Conservation (phyloP, 1,140 invertebrate genomes). For the Drosophila sp. region DNA sequence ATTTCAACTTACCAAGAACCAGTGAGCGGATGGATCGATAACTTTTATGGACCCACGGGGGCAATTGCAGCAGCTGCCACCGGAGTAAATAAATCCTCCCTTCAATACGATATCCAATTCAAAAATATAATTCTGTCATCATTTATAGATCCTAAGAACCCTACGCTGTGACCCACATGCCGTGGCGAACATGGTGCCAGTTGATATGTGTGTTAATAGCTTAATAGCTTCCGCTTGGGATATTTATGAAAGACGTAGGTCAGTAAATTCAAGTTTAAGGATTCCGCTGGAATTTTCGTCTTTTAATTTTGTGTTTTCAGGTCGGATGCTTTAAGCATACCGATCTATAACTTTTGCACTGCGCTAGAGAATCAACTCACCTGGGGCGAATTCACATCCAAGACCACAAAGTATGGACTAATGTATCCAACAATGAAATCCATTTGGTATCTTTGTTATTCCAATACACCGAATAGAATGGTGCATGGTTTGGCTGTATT, state of each 20-base stretch:
- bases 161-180: conserved; percentile 86
- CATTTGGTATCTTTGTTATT: conserved; percentile 84
- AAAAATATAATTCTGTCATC: neutral
- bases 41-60: conserved; percentile 90
- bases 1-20: conserved; percentile 90
- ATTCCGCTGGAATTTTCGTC: too few species aligned
- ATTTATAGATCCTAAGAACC: conserved; percentile 84
- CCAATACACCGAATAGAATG: conserved; percentile 62
- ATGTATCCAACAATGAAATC: conserved; percentile 85
- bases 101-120: neutral
- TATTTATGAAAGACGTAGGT: conserved; percentile 83
- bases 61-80: conserved; percentile 87
- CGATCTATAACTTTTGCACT: conserved; percentile 89
- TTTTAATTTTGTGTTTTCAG: too few species aligned
- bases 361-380: conserved; percentile 86
- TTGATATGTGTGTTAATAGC: conserved; percentile 93
- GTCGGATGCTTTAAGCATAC: conserved; percentile 72
- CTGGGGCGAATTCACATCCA: conserved; percentile 85
- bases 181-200: conserved; percentile 93
- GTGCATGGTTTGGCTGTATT: conserved; percentile 84
- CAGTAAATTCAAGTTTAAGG: too few species aligned
- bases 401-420: conserved; percentile 84
- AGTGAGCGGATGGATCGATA: conserved; percentile 92
- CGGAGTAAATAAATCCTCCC: conserved; percentile 84
- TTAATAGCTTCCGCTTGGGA: conserved; percentile 90